Evolutionary conservation across 2,797 vertebrate species (phyloP), one percentile per base, ranked within the genome.

Genomic region (Anableps anableps): DNA sequence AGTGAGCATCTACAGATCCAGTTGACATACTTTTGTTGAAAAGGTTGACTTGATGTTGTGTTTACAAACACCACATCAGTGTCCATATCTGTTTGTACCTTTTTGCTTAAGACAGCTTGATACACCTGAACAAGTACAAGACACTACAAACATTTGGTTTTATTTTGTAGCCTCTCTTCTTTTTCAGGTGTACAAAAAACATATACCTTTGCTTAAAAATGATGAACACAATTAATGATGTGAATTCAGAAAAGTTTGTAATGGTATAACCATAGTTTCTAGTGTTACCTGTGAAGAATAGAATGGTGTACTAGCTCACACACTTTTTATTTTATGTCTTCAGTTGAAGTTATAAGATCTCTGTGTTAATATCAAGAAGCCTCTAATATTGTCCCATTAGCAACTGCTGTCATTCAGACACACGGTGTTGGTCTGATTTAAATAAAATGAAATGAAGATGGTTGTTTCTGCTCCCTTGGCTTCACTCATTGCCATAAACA

Each of bases 391-490:
- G 93, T 96, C 94, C 97, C 97, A 97, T 99, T 99, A 99, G 97
- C 97, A 95, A 96, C 95, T 90, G 96, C 98, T 99, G 98, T 98
- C 98, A 99, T 99, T 99, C 97, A 99, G 97, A 97, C 97, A 97
- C 97, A 98, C 96, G 95, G 97, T 98, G 97, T 99, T 97, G 96
- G 96, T 93, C 97, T 97, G 97, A 99, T 99, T 99, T 99, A 98
- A 98, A 99, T 99, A 97, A 99, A 99, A 98, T 98, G 96, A 99
- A 98, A 99, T 99, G 98, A 99, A 99, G 98, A 99, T 98, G 97
- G 98, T 99, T 99, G 97, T 99, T 97, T 98, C 97, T 97, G 98
- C 96, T 99, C 98, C 98, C 98, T 95, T 97, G 98, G 97, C 98
- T 99, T 98, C 97, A 96, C 97, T 99, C 98, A 97, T 98, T 97